phyloP scores from a whole-genome alignment of 2,888 invertebrate genomes.

The Sarcophaga subvicina region DNA sequence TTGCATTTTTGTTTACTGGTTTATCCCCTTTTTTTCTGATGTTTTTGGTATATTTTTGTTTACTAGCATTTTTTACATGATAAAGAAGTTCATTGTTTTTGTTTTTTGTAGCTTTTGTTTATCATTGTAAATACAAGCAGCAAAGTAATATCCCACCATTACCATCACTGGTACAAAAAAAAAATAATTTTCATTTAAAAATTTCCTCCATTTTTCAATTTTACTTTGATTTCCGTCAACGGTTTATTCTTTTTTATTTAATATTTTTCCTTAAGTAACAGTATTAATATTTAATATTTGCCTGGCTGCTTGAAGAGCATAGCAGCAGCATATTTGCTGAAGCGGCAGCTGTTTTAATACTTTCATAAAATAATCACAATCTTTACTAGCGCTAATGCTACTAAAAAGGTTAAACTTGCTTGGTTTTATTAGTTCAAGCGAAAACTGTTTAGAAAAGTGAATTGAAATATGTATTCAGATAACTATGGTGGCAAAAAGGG shows the following conservation, averaged over 20 bases:
- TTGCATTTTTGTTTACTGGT: no score
- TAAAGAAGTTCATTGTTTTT: no score
- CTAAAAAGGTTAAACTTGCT: constrained; percentile 42
- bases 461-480: constrained; percentile 14
- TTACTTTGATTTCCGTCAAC: constrained; percentile 16
- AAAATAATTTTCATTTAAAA: no score
- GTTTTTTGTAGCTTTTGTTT: no score
- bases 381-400: not conserved
- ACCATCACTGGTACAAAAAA: no score
- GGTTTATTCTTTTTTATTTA: no score
- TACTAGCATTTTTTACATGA: no score
- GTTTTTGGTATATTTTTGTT: no score
- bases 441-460: not conserved
- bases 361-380: constrained; percentile 25
- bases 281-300: constrained; percentile 21
- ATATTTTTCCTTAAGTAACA: not conserved
- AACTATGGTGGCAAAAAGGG: not conserved
- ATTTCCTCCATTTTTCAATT: not conserved
- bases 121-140: no score
- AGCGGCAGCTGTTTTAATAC: not conserved
- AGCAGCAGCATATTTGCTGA: not conserved
- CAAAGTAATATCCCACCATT: no score
- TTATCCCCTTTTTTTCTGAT: no score
- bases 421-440: constrained; percentile 30
- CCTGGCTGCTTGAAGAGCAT: not conserved